phyloP scores from a whole-genome alignment of 2,113 vertebrate species.

The Spilogale gracilis region DNA sequence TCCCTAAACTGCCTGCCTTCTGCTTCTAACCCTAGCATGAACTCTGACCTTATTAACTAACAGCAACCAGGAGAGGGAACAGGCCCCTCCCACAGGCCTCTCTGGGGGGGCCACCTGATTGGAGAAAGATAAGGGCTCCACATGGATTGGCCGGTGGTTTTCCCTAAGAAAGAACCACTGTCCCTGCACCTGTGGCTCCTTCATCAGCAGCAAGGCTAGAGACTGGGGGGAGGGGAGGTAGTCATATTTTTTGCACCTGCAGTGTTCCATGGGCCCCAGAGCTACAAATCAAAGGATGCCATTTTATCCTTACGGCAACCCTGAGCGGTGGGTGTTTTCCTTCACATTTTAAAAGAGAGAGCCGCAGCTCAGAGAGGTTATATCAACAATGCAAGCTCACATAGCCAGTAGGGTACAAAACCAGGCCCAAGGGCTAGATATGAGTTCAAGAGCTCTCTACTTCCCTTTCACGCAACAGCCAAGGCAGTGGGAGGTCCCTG shows the following conservation, averaged over 20 bases:
- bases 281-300: not conserved
- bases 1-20: not conserved
- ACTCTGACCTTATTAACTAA: conserved; percentile 9
- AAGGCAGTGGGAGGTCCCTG: not conserved
- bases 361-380: not conserved
- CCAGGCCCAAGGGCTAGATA: not conserved
- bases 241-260: not conserved
- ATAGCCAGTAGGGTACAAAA: not conserved
- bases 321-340: not conserved
- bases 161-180: not conserved
- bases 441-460: not conserved
- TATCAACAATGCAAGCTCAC: not conserved
- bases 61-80: not conserved
- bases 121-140: not conserved
- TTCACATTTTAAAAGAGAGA: not conserved
- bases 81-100: not conserved
- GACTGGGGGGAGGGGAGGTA: not conserved
- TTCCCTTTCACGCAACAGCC: not conserved
- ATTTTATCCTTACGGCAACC: not conserved
- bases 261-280: not conserved
- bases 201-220: not conserved
- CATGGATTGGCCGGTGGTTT: not conserved
- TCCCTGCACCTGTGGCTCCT: not conserved
- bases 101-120: not conserved
- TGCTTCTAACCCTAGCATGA: not conserved